Evolutionary conservation across 2,113 vertebrate species (phyloP).

Genomic region (Lagopus leucura): DNA sequence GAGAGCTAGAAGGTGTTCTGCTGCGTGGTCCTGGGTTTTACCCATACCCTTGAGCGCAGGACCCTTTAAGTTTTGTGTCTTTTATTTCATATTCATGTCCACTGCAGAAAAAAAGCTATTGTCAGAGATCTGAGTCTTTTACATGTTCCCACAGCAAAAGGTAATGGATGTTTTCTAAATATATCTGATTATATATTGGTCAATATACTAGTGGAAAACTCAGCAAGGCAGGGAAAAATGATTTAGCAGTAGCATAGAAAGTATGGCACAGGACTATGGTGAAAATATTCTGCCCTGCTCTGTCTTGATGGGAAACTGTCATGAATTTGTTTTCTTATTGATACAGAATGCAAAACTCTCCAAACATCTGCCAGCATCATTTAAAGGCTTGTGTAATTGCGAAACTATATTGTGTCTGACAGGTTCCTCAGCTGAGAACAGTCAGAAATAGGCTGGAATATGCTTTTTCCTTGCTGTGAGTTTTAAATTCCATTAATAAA

Average conservation of each 20-base stretch:
- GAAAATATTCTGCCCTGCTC: background rate
- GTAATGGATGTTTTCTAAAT: background rate
- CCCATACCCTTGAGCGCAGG: too few relatives aligned
- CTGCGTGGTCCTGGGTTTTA: background rate
- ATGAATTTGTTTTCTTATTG: slow-evolving; percentile 22
- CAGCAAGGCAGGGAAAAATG: background rate
- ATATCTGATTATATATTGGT: background rate
- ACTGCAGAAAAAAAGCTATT: background rate
- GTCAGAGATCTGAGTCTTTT: background rate
- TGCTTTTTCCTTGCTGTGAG: background rate
- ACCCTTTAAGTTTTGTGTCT: rapidly evolving
- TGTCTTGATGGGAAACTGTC: background rate
- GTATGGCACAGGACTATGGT: background rate
- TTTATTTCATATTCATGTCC: background rate
- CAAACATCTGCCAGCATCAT: slow-evolving; percentile 45
- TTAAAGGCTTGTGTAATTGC: background rate
- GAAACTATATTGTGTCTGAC: slow-evolving; percentile 33
- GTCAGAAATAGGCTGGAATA: slow-evolving; percentile 35
- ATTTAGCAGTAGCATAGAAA: background rate
- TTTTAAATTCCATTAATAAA: slow-evolving; percentile 33
- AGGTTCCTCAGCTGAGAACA: slow-evolving; percentile 13
- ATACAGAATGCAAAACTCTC: background rate
- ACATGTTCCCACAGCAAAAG: background rate
- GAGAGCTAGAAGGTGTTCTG: background rate
- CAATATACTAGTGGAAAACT: background rate